Evolutionary conservation across 2,888 invertebrate genomes (phyloP).

Genomic region (Xestia rhomboidea): DNA sequence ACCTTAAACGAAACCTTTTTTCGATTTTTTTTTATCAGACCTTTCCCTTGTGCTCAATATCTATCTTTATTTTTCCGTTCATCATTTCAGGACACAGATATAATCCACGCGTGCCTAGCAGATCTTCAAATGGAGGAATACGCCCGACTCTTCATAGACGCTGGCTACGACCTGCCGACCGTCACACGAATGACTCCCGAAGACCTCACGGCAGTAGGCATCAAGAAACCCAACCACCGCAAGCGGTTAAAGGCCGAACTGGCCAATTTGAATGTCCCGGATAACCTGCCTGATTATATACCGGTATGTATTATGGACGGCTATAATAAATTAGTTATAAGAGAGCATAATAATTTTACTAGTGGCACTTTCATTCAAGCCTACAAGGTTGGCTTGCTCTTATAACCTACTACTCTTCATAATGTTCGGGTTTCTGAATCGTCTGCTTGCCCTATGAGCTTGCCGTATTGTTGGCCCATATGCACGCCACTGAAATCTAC

Average conservation of each 20-base stretch:
- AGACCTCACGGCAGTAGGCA: slow-evolving; percentile 96
- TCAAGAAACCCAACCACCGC: slow-evolving; percentile 99
- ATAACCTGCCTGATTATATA: slow-evolving; percentile 98
- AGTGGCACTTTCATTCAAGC: neutral
- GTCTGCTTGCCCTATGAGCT: neutral
- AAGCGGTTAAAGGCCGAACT: slow-evolving; percentile 99
- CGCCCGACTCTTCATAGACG: slow-evolving; percentile 97
- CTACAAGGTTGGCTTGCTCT: neutral
- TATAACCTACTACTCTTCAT: neutral
- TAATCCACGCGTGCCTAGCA: slow-evolving; percentile 98
- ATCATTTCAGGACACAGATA: slow-evolving; percentile 94
- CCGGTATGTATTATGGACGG: slow-evolving; percentile 91
- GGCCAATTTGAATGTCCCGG: slow-evolving; percentile 97
- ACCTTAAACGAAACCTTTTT: neutral
- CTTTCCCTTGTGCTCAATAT: neutral
- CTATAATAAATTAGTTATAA: neutral
- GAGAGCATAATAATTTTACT: neutral
- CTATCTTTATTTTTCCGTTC: too few species aligned
- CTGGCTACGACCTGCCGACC: slow-evolving; percentile 99
- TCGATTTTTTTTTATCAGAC: neutral
- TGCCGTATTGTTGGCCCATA: too few species aligned
- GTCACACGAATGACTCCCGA: slow-evolving; percentile 99
- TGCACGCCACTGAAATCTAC: neutral
- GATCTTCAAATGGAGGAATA: slow-evolving; percentile 99
- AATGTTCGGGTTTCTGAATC: neutral